Evolutionary conservation across 2,888 invertebrate species (phyloP), one percentile per base, ranked within the genome.

Genomic region (Drosophila gaucha): DNA sequence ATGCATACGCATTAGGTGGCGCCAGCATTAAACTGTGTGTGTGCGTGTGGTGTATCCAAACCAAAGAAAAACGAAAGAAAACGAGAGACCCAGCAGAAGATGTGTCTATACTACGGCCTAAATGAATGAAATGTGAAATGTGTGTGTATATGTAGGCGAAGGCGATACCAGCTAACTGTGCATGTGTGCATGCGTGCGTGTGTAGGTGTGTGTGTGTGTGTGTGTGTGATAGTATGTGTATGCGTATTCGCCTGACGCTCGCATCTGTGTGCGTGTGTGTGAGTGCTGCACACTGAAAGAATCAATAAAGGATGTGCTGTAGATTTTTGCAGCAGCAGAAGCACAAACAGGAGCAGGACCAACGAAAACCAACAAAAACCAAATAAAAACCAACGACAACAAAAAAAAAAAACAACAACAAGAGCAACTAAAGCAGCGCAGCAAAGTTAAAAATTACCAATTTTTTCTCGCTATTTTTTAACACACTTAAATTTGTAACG

Each of bases 241-340:
- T 55, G 31, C 49, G 66, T 47, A 60, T 67, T 58, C 55, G 38
- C 44, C 64, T 67, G 76, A 33, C 44, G 16, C 43, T 56, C 30
- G 10, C 51, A 30, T 65, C 24, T 6, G 41, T 41, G 41, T 39
- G 57, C 57, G 55, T 47, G 57, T 49, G 62, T 31, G 33, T 46
- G 72, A 76, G 65, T 71, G 85, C 80, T 75, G 85, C 80, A 75
- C 78, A 80, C 75, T 78, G 74, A 85, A 89, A 83, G 89, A 88
- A 88, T 88, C 88, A 89, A 88, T 88, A 88, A 88, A 89, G 89
- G 89, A 89, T 89, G 83, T 85, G 85, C 76, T 89, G 88, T 70
- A 47, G 80, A 76, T 86, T 79, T 78, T 80, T 67, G 74, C 68
- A 74, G 75, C 67, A 68, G 66, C 62, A 67, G 38, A 30, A 67